Evolutionary conservation across 2,113 vertebrate species (phyloP).

Genomic region (Chauna torquata): DNA sequence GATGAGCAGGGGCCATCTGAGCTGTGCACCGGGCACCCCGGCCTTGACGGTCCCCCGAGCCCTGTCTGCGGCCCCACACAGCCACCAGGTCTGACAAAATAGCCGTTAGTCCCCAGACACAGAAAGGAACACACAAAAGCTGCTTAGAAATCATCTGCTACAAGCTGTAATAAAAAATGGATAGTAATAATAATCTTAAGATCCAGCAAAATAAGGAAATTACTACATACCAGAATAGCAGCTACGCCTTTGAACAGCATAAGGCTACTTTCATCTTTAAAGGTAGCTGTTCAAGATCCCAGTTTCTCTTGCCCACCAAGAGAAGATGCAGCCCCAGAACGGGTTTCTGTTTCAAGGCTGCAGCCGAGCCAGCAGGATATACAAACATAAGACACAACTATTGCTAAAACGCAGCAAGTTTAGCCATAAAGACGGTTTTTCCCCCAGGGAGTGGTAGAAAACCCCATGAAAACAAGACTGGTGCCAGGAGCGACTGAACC

Average conservation of each 20-base stretch:
- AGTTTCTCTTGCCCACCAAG: neutral
- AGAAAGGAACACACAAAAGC: neutral
- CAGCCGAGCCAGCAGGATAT: neutral
- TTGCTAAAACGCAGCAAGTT: neutral
- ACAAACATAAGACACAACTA: neutral
- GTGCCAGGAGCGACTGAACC: neutral
- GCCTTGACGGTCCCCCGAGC: rapidly evolving
- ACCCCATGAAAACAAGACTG: neutral
- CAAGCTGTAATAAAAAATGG: neutral
- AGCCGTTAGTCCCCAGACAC: neutral
- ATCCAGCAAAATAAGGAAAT: neutral
- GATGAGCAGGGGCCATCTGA: rapidly evolving
- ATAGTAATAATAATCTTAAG: neutral
- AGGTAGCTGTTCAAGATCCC: neutral
- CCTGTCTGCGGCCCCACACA: neutral
- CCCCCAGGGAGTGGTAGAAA: neutral
- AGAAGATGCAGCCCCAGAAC: neutral
- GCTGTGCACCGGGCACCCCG: rapidly evolving
- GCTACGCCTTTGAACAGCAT: neutral
- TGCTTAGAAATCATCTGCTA: neutral
- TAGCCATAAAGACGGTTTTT: neutral
- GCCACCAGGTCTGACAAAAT: neutral
- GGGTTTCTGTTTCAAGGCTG: neutral
- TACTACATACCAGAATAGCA: neutral
- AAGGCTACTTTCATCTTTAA: neutral